Evolutionary conservation across 2,797 vertebrate species (phyloP), one percentile per base, ranked within the genome.

Genomic region (Glyptemys insculpta): DNA sequence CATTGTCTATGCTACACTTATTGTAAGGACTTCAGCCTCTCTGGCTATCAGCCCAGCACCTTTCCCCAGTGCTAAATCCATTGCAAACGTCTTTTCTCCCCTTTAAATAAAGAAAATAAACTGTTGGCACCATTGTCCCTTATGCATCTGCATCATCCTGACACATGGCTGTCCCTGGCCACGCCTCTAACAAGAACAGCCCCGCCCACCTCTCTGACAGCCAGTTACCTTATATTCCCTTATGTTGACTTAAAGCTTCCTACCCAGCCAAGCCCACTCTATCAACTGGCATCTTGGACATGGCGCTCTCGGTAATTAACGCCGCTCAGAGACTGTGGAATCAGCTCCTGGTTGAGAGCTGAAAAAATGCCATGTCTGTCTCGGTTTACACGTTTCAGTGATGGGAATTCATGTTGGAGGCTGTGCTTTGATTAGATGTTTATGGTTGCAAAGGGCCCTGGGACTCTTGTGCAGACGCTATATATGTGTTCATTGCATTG

Each of bases 381-480:
- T 96, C 44, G 23, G 91, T 68, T 94, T 91, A 93, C 90, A 53
- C 94, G 72, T 86, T 85, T 74, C 47, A 80, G 97, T 87, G 87
- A 96, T 96, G 96, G 94, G 97, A 97, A 96, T 95, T 97, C 93
- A 86, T 89, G 97, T 96, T 94, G 90, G 95, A 95, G 90, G 91
- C 95, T 97, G 94, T 92, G 92, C 94, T 96, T 97, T 98, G 97
- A 97, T 97, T 97, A 97, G 96, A 96, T 87, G 93, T 94, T 34
- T 96, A 91, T 96, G 93, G 96, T 89, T 89, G 92, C 90, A 90
- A 93, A 97, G 91, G 91, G 96, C 94, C 91, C 57, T 72, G 82
- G 93, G 94, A 97, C 96, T 81, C 95, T 92, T 85, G 89, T 89
- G 95, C 95, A 94, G 97, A 95, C 59, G 93, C 85, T 90, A 92